Evolutionary conservation across 1,140 invertebrate species (phyloP).

Genomic region (Idris sp.): DNA sequence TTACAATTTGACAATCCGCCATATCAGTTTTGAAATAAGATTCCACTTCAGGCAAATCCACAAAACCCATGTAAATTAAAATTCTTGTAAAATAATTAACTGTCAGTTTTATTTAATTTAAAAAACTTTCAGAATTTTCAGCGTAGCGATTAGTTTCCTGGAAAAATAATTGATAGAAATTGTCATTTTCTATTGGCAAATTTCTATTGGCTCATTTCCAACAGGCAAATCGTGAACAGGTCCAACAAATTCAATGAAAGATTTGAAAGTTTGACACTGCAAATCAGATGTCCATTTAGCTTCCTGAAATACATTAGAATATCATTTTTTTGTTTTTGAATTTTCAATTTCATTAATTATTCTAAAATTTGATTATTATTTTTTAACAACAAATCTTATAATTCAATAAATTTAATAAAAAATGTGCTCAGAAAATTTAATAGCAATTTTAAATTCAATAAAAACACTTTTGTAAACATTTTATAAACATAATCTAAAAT

Average conservation of each 20-base stretch:
- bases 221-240: slow-evolving; percentile 4
- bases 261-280: slow-evolving; percentile 2
- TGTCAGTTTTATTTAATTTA: background rate
- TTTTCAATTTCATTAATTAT: no score
- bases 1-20: slow-evolving; percentile 1
- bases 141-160: slow-evolving; percentile 7
- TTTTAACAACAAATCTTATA: no score
- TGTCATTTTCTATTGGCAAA: background rate
- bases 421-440: no score
- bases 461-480: no score
- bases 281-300: slow-evolving; percentile 12
- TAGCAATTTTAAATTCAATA: no score
- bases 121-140: background rate
- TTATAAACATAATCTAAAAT: no score
- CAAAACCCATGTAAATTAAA: no score
- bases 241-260: slow-evolving; percentile 1
- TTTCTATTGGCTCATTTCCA: slow-evolving; percentile 7
- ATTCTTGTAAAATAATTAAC: slow-evolving; percentile 2
- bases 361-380: no score
- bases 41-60: slow-evolving; percentile 2
- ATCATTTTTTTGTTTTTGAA: no score
- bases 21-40: slow-evolving; percentile 5
- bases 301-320: slow-evolving; percentile 8
- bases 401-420: no score
- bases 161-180: slow-evolving; percentile 1